Evolutionary conservation across 2,888 invertebrate species (phyloP), one percentile per base, ranked within the genome.

Genomic region (Andrena haemorrhoa): DNA sequence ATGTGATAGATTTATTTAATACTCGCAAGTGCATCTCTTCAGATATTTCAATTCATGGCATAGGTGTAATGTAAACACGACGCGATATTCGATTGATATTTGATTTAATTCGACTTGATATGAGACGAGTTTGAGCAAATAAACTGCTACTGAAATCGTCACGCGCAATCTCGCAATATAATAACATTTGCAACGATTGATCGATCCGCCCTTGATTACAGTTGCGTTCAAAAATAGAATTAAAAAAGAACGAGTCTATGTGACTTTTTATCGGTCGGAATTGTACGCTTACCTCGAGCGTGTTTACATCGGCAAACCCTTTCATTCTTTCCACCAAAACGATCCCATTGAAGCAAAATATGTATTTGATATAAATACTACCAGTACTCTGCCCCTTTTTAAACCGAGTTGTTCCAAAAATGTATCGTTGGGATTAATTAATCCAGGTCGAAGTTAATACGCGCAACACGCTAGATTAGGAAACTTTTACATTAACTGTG

Each of bases 401-500:
- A 20, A 0, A 26, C 4, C 10, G 0, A 56, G 12, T 56, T 56
- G 3, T 10, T 12, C 1, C 10, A 26, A 23, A 51, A 51, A 7
- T 8, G 3, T 20, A 20, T 20, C 0, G 16, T 16, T 16, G 16
- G 16, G 5, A 2, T 69, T 35, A 58, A 77, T 76, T 69, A 69
- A 20, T 41, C 41, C 41, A 41, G 16, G 41, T 41, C 12, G 12
- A 41, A 12, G 41, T 4, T 41, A 41, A 41, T 26, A 26, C 26
- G 23, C 56, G 20, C 23, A 2, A 8, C 56, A 8, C 8, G 8
- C 10, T 56, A 20, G 23, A 10, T 10, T 16, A 7, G 12, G 23
- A 51, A 63, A 63, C 63, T 63, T 56, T 77, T 47, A 77, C 64
- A 78, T 68, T 53, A 76, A 49, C 64, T 35, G 31, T 47, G 58